Base-by-base conservation (phyloP, 2,888 invertebrate species). In the Tridacna crocea region DNA sequence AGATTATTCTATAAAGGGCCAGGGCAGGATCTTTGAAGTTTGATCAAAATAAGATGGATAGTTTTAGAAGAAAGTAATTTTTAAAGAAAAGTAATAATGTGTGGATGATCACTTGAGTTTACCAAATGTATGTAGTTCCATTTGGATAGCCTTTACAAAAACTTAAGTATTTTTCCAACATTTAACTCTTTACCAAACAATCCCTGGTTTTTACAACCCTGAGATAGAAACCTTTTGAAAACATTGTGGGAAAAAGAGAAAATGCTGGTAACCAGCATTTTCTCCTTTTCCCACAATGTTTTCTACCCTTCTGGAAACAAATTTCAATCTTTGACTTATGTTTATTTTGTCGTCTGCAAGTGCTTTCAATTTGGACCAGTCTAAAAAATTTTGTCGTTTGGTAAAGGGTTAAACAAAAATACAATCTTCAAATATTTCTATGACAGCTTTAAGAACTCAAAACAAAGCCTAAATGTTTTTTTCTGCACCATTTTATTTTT, bases 241-340 rank as follows among this genome's bases (percentile, higher is more conserved):
- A 55, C 55, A 1, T 55, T 55, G 55, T 66, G 66, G 66, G 36
- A 66, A 66, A 66, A 36, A 36, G 15, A 27, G 66, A 66, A 66
- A 66, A 22, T 63, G 36, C 66, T 66, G 15, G 27, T 66, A 22
- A 61, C 24, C 13, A 61, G 61, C 61, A 61, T n/a, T 24, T 61
- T 61, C 24, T 61, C 61, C 61, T 61, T 61, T 61, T 61, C 22
- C 61, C 66, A 66, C 66, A 66, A 66, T 36, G 46, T 66, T 66
- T 66, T 66, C 36, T 17, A 66, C 22, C 36, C 36, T 36, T 36
- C 36, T 36, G 36, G 8, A 36, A 36, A 36, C 36, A 36, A 36
- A 36, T 36, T 36, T 36, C 36, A 36, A 8, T 4, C 2, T 36
- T 36, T 36, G 36, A 36, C 3, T 36, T 8, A 36, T 8, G 8